phyloP scores from a whole-genome alignment of 2,797 vertebrate species.

The Xenops minutus region DNA sequence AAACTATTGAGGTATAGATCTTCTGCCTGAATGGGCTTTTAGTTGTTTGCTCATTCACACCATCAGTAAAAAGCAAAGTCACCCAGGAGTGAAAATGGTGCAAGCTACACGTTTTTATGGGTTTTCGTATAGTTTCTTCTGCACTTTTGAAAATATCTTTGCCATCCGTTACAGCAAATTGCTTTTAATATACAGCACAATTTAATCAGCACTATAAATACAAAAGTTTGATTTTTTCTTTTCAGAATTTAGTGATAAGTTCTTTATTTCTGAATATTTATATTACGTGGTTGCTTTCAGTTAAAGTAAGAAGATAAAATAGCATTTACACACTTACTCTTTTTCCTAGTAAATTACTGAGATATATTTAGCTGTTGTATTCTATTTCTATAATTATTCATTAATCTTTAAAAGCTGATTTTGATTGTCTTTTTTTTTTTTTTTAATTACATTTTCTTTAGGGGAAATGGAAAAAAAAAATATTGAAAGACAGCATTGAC shows the following conservation, averaged over 20 bases:
- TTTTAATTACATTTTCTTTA: neutral
- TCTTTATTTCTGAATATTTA: constrained; percentile 13
- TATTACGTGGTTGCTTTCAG: constrained; percentile 6
- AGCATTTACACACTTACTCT: neutral
- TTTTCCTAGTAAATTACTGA: neutral
- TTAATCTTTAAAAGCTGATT: neutral
- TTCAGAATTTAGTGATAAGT: constrained; percentile 28
- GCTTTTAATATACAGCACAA: neutral
- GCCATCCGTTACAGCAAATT: neutral
- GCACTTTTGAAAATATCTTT: neutral
- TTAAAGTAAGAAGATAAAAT: constrained; percentile 50
- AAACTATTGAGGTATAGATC: neutral
- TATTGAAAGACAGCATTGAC: neutral
- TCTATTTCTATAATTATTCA: neutral
- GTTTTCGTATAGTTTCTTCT: neutral
- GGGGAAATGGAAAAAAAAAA: neutral
- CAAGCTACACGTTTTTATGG: neutral
- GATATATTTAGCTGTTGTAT: constrained; percentile 3
- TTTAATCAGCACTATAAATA: constrained; percentile 36
- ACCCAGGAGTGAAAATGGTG: neutral
- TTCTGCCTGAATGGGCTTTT: neutral
- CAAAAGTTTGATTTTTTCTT: neutral
- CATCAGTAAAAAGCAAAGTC: neutral
- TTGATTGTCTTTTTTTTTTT: neutral
- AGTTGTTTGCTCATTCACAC: neutral